Evolutionary conservation across 2,888 invertebrate species (phyloP).

Genomic region (Drosophila rubida): DNA sequence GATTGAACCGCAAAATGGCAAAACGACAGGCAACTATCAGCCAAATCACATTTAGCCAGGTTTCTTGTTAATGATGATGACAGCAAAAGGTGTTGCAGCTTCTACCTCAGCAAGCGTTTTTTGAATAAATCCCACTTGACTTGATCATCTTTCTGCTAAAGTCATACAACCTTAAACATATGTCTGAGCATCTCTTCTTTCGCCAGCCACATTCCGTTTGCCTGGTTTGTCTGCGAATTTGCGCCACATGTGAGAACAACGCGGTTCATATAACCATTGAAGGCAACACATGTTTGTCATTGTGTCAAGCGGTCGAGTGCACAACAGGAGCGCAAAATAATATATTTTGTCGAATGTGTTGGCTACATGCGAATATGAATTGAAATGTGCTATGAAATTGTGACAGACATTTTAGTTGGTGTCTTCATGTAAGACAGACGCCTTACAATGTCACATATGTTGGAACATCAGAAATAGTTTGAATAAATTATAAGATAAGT

Average conservation of each 20-base stretch:
- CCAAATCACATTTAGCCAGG: slow-evolving; percentile 34
- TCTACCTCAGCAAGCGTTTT: too few species aligned
- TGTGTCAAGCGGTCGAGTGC: slow-evolving; percentile 45
- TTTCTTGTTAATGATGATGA: slow-evolving; percentile 56
- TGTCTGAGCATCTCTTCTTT: slow-evolving; percentile 10
- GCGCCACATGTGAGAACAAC: slow-evolving; percentile 10
- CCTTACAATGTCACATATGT: not conserved
- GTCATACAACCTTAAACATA: slow-evolving; percentile 21
- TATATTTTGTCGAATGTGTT: not conserved
- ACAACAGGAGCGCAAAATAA: slow-evolving; percentile 37
- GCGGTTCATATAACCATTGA: slow-evolving; percentile 17
- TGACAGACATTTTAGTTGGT: not conserved
- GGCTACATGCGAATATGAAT: not conserved
- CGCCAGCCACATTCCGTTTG: not conserved
- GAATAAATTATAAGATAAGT: not conserved
- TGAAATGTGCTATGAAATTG: not conserved
- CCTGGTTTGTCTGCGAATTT: not conserved
- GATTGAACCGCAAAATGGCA: slow-evolving; percentile 48
- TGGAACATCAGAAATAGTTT: slow-evolving; percentile 1
- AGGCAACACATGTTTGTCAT: slow-evolving; percentile 48
- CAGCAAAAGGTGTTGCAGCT: slow-evolving; percentile 30
- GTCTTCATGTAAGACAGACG: not conserved
- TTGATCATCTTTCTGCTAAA: slow-evolving; percentile 11
- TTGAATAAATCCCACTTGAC: too few species aligned
- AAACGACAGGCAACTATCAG: slow-evolving; percentile 34